Conservation (phyloP, 2,888 invertebrate genomes). For the Cybosia mesomella region DNA sequence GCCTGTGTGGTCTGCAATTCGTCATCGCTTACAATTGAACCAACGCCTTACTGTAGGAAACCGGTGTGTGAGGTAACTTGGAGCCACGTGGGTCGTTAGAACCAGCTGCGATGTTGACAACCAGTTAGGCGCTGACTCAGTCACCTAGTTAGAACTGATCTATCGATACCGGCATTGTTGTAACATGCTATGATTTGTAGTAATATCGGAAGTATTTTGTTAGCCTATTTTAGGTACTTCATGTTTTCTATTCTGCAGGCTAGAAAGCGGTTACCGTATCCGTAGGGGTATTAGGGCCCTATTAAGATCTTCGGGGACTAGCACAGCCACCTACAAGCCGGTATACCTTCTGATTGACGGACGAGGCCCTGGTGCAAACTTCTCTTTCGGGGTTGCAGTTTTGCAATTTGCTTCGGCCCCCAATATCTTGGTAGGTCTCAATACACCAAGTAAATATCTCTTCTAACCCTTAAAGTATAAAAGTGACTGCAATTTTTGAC, state of each 20-base stretch:
- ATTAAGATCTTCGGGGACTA: too few species aligned
- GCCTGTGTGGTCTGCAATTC: too few species aligned
- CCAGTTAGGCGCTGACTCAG: constrained; percentile 17
- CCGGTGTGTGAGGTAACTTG: constrained; percentile 63
- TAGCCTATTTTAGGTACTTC: not conserved
- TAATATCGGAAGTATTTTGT: constrained; percentile 6
- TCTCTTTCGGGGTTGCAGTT: too few species aligned
- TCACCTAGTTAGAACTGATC: constrained; percentile 16
- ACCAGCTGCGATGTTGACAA: constrained; percentile 18
- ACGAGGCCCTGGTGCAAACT: too few species aligned
- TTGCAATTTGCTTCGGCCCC: too few species aligned
- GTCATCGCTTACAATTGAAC: constrained; percentile 49
- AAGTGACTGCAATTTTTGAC: too few species aligned
- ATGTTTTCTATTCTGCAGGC: not conserved
- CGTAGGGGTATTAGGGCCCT: too few species aligned
- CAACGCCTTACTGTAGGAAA: constrained; percentile 48
- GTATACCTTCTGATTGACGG: too few species aligned
- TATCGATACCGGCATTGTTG: constrained; percentile 14
- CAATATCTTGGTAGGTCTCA: too few species aligned
- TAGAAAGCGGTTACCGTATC: not conserved
- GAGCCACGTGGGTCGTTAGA: constrained; percentile 59
- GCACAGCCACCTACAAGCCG: too few species aligned
- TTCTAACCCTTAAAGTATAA: too few species aligned
- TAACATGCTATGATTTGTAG: not conserved
- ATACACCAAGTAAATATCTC: too few species aligned